A percentile compares a stretch with the other conserved stretches of the same genome.
Conservation (phyloP, 2,888 invertebrate genomes). For the Cepaea hortensis region DNA sequence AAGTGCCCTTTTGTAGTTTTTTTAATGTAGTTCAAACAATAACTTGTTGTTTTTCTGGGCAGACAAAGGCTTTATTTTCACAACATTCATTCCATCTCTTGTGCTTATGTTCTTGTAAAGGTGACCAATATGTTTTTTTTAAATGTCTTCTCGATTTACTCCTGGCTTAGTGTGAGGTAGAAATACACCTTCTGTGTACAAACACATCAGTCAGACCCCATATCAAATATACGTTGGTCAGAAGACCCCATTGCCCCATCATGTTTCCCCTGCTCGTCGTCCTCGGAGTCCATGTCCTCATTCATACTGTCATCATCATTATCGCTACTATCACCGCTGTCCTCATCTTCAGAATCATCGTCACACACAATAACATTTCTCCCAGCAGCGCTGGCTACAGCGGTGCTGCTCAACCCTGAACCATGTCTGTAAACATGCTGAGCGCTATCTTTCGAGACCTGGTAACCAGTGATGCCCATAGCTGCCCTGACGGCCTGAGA, state of each 20-base stretch:
- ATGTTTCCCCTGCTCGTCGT: conserved; percentile 12
- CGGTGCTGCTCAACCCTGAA: not conserved
- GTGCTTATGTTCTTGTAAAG: too few relatives aligned
- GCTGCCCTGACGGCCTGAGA: conserved; percentile 55
- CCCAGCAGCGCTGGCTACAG: conserved; percentile 2
- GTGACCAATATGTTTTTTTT: too few relatives aligned
- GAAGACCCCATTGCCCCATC: not conserved
- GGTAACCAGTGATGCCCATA: conserved; percentile 57
- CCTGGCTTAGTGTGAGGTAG: too few relatives aligned
- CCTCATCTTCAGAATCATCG: conserved; percentile 37
- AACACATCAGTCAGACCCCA: not conserved
- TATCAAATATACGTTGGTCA: conserved; percentile 31
- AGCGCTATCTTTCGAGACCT: conserved; percentile 31
- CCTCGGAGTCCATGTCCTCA: conserved; percentile 24
- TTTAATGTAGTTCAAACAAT: too few relatives aligned
- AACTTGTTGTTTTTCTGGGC: too few relatives aligned
- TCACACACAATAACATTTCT: conserved; percentile 22
- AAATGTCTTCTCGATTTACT: too few relatives aligned
- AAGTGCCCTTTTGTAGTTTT: too few relatives aligned
- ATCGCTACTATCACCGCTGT: not conserved
- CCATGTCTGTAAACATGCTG: not conserved
- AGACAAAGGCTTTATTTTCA: too few relatives aligned
- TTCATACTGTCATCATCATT: conserved; percentile 38
- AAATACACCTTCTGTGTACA: not conserved
- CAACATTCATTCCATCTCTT: too few relatives aligned